Evolutionary conservation across 2,113 vertebrate species (phyloP).

Genomic region (Scopus umbretta): DNA sequence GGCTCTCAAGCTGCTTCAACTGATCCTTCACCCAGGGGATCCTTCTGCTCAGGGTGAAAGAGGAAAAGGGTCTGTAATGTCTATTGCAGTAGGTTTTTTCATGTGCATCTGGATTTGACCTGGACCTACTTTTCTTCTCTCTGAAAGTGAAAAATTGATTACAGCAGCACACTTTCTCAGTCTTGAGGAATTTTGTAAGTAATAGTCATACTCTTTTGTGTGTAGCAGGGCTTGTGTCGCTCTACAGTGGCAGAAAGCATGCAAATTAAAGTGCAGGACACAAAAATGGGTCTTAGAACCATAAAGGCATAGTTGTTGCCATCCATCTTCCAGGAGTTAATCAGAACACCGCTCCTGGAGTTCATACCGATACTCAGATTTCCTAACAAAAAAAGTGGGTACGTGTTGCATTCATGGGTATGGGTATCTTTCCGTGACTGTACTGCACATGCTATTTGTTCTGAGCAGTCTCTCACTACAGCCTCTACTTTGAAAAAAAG

Average conservation of each 20-base stretch:
- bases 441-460: not conserved
- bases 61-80: not conserved
- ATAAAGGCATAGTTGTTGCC: not conserved
- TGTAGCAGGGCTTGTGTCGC: not conserved
- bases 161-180: not conserved
- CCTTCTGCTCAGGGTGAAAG: not conserved
- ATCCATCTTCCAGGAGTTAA: not conserved
- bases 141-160: not conserved
- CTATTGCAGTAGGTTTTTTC: not conserved
- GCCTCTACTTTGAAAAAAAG: not conserved
- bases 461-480: not conserved
- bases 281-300: not conserved
- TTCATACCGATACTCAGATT: not conserved
- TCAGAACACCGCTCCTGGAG: not conserved
- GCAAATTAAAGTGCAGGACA: not conserved
- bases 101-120: not conserved
- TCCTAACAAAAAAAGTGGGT: not conserved
- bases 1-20: not conserved
- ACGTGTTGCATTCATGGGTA: not conserved
- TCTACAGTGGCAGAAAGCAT: not conserved
- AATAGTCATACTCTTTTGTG: not conserved
- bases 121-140: not conserved
- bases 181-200: conserved; percentile 23
- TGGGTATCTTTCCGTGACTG: not conserved
- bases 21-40: not conserved